Percentiles rank a stretch among this genome's conserved stretches.
phyloP scores from a whole-genome alignment of 1,140 invertebrate genomes.

The Drosophila orosa region DNA sequence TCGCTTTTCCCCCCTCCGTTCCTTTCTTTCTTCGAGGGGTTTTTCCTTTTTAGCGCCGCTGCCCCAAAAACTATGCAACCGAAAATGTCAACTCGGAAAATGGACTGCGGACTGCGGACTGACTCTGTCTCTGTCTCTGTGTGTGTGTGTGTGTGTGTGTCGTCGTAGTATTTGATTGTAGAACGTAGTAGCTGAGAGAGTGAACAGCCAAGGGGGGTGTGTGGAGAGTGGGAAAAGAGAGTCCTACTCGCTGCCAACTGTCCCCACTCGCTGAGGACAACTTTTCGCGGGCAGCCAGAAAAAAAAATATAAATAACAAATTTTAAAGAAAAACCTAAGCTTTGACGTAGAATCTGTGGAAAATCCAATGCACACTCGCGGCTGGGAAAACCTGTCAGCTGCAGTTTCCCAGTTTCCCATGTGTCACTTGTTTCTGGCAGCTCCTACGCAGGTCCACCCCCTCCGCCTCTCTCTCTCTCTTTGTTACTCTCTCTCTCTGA shows the following conservation, averaged over 20 bases:
- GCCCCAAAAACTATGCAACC: conserved; percentile 70
- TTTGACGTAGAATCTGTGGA: background rate
- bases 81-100: conserved; percentile 60
- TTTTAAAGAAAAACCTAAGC: background rate
- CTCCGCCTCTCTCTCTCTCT: background rate
- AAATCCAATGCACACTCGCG: conserved; percentile 7
- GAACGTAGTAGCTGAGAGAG: conserved; percentile 69
- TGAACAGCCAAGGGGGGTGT: background rate
- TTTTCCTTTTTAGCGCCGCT: conserved; percentile 43
- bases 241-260: conserved; percentile 23
- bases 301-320: background rate
- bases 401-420: conserved; percentile 20
- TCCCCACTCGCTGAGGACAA: conserved; percentile 8
- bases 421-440: conserved; percentile 16
- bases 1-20: conserved; percentile 5
- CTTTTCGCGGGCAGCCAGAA: background rate
- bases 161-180: conserved; percentile 76
- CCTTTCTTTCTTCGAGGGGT: conserved; percentile 1
- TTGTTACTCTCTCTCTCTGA: background rate
- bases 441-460: conserved; percentile 23
- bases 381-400: conserved; percentile 44
- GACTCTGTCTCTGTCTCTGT: conserved; percentile 15
- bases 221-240: background rate
- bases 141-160: conserved; percentile 32
- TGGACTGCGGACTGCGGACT: background rate